These are phyloP conservation scores for Strix uralensis DNA, from an alignment of 2,113 vertebrate genomes.

Conservation along the genomic window DNA sequence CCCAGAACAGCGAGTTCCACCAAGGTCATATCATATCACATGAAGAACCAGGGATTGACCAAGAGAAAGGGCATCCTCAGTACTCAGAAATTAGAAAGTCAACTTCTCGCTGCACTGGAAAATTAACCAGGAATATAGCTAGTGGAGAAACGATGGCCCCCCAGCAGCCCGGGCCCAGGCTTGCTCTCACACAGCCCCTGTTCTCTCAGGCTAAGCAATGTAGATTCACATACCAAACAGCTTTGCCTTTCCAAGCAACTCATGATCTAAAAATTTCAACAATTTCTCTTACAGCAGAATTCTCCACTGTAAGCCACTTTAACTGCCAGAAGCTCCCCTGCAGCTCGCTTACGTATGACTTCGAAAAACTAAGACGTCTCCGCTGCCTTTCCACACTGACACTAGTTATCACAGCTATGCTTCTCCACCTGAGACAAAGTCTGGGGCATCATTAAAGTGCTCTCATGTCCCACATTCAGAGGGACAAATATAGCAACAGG, in stretches of 20 bases:
- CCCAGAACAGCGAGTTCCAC: not conserved
- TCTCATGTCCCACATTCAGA: slow-evolving; percentile 12
- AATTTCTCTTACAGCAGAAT: not conserved
- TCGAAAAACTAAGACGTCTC: not conserved
- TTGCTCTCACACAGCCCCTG: not conserved
- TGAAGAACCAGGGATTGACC: not conserved
- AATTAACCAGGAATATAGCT: not conserved
- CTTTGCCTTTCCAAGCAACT: not conserved
- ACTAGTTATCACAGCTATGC: not conserved
- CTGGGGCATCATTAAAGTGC: not conserved
- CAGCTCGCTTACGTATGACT: not conserved
- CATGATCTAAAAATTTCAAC: not conserved
- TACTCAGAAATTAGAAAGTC: not conserved
- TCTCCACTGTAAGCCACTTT: not conserved
- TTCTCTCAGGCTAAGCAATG: not conserved
- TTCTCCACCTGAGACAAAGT: not conserved
- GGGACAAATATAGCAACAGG: not conserved
- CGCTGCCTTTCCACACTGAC: rapidly evolving
- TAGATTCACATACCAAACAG: not conserved
- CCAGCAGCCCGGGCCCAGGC: not conserved
- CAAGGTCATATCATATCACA: not conserved
- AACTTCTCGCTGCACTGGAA: not conserved
- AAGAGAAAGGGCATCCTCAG: not conserved
- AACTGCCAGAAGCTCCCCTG: not conserved
- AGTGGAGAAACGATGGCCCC: not conserved